These are phyloP conservation scores for Lordiphosa clarofinis DNA, from an alignment of 1,140 invertebrate genomes.

Conservation along the genomic window DNA sequence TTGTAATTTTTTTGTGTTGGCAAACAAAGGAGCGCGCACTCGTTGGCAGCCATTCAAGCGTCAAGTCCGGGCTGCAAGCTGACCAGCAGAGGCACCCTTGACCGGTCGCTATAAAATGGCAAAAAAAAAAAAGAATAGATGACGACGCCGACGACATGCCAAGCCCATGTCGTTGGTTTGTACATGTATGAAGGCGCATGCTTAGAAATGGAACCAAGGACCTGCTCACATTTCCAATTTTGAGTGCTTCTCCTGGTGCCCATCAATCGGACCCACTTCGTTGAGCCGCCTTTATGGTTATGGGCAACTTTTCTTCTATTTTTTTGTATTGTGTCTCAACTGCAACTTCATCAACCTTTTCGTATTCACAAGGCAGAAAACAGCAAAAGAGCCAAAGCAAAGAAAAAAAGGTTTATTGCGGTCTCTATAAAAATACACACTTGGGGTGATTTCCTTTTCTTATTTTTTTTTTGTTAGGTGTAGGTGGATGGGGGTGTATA, in stretches of 20 bases:
- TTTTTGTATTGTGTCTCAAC: conserved; percentile 63
- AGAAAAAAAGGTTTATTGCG: conserved; percentile 75
- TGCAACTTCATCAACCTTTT: conserved; percentile 65
- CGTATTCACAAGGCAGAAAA: conserved; percentile 24
- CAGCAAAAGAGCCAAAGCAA: conserved; percentile 18
- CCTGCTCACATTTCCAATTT: conserved; percentile 51
- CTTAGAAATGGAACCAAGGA: conserved; percentile 8
- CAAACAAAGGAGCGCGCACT: conserved; percentile 68
- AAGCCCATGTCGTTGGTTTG: conserved; percentile 34
- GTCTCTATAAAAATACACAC: conserved; percentile 77
- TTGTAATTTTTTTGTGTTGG: conserved; percentile 21
- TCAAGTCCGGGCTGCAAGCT: conserved; percentile 62
- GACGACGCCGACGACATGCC: conserved; percentile 45
- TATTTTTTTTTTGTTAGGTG: conserved; percentile 31
- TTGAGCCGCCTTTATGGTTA: conserved; percentile 69
- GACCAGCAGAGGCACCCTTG: conserved; percentile 67
- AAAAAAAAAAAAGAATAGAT: conserved; percentile 32
- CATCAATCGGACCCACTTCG: conserved; percentile 61
- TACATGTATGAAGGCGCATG: conserved; percentile 11
- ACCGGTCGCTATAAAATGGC: conserved; percentile 65
- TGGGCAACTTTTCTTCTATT: conserved; percentile 38
- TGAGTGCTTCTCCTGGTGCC: conserved; percentile 48
- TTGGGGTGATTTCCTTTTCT: conserved; percentile 67
- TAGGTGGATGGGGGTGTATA: conserved; percentile 46
- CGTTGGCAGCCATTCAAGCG: conserved; percentile 75